These are phyloP conservation scores for Pygocentrus nattereri DNA, from an alignment of 2,797 vertebrate genomes.

Conservation along the genomic window DNA sequence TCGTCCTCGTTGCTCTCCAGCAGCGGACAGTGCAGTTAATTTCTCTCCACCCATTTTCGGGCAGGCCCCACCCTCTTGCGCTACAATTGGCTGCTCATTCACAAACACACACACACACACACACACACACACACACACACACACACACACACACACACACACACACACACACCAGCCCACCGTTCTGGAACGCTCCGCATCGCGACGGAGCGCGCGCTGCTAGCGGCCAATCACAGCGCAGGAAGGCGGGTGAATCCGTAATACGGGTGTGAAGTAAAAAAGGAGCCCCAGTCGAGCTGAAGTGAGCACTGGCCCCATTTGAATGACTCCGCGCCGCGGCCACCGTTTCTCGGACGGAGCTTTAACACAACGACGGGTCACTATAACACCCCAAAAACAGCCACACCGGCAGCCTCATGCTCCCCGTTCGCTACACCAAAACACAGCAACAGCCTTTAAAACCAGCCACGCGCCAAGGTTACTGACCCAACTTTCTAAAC, in stretches of 20 bases:
- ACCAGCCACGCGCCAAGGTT: background rate
- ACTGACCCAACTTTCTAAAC: conserved; percentile 38
- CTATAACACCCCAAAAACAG: conserved; percentile 46
- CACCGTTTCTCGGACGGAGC: conserved; percentile 43
- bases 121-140: no score
- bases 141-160: no score
- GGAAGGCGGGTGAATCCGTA: background rate
- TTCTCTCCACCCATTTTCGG: background rate
- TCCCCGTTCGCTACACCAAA: conserved; percentile 8
- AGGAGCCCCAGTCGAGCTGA: background rate
- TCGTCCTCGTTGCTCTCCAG: conserved; percentile 32
- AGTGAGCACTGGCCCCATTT: background rate
- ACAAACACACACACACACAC: no score
- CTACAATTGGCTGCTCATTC: background rate
- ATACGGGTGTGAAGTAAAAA: background rate
- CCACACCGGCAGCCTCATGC: conserved; percentile 30
- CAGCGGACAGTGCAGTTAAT: conserved; percentile 36
- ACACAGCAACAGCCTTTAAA: conserved; percentile 29
- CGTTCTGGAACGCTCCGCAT: background rate
- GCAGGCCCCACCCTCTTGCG: background rate
- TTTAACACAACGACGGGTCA: conserved; percentile 45
- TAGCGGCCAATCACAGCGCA: background rate
- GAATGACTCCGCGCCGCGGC: conserved; percentile 26
- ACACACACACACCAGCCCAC: background rate
- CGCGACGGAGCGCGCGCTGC: background rate